phyloP scores from a whole-genome alignment of 1,140 invertebrate genomes.

The Halyomorpha halys region DNA sequence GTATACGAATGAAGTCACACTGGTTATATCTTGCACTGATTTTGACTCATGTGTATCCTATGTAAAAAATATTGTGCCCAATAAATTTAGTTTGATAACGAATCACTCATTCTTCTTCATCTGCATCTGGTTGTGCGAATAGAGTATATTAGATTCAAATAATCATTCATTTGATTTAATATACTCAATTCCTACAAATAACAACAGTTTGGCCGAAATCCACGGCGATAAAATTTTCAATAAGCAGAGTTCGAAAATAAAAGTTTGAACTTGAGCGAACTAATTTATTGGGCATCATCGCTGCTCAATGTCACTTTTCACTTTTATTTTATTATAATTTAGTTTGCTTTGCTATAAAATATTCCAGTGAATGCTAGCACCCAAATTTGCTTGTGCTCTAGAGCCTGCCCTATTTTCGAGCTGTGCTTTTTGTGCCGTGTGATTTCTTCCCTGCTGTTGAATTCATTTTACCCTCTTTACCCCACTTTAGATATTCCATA shows the following conservation, averaged over 20 bases:
- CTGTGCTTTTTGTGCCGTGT: slow-evolving; percentile 30
- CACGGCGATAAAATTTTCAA: slow-evolving; percentile 10
- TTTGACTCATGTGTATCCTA: slow-evolving; percentile 31
- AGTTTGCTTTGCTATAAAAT: slow-evolving; percentile 23
- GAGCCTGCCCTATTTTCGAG: slow-evolving; percentile 30
- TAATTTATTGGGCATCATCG: slow-evolving; percentile 37
- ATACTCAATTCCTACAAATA: slow-evolving; percentile 4
- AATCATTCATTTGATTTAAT: not conserved
- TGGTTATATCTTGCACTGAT: slow-evolving; percentile 35
- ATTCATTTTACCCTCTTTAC: slow-evolving; percentile 2
- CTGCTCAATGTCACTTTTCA: slow-evolving; percentile 23
- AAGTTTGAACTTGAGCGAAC: slow-evolving; percentile 28
- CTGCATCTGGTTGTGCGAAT: not conserved
- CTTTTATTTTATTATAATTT: slow-evolving; percentile 22
- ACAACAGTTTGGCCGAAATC: slow-evolving; percentile 7
- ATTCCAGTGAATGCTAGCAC: slow-evolving; percentile 5
- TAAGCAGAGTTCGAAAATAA: slow-evolving; percentile 31
- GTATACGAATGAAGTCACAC: slow-evolving; percentile 28
- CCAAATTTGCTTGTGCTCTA: slow-evolving; percentile 9
- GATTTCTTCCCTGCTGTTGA: slow-evolving; percentile 20
- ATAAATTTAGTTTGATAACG: slow-evolving; percentile 41
- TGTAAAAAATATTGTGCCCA: slow-evolving; percentile 40
- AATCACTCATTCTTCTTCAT: not conserved
- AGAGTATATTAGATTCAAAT: slow-evolving; percentile 7
- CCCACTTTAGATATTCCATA: too few species aligned